Base-by-base conservation (phyloP, 2,888 invertebrate genomes). In the Leucophora obtusa region DNA sequence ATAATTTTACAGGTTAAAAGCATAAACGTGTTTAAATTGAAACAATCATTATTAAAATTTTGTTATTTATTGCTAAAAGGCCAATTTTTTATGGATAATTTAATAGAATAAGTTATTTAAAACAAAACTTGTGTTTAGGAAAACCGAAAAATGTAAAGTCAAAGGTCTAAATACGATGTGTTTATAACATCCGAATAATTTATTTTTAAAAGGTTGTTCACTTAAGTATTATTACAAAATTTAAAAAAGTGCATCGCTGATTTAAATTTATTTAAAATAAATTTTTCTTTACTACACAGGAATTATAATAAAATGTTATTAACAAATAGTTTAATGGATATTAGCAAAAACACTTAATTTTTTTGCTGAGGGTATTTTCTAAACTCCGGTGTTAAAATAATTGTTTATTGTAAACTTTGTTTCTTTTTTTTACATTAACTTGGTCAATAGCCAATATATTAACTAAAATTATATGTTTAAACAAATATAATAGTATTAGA, bases 1-100 rank as follows among this genome's bases (percentile, higher is more conserved):
- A 9, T 38, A n/a, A 47, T 53, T 68, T 43, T 11, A 60, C 43
- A 21, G 60, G 74, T 74, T 74, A 62, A 68, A 53, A 74, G 53
- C 47, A 47, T 47, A 74, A 68, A 35, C 21, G 60, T 74, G 59
- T 60, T 68, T 47, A 43, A 38, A 38, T 38, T 38, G 1, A 1
- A 38, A 38, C 14, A 38, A 1, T 38, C 4, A 38, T 11, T 11
- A 38, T 38, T 11, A 35, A 35, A 11, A 38, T n/a, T n/a, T n/a
- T 38, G 38, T 38, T 11, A 11, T 38, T 38, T 38, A 6, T 4
- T 28, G 4, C 6, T 28, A 28, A 28, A 38, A 38, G 14, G 11
- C 11, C 11, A 11, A 14, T 2, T 38, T 11, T 38, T 38, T 38
- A 11, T 38, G 38, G 11, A 11, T 38, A 38, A 38, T 38, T 38